Conservation (phyloP, 2,113 vertebrate species). For the Shinisaurus crocodilurus region DNA sequence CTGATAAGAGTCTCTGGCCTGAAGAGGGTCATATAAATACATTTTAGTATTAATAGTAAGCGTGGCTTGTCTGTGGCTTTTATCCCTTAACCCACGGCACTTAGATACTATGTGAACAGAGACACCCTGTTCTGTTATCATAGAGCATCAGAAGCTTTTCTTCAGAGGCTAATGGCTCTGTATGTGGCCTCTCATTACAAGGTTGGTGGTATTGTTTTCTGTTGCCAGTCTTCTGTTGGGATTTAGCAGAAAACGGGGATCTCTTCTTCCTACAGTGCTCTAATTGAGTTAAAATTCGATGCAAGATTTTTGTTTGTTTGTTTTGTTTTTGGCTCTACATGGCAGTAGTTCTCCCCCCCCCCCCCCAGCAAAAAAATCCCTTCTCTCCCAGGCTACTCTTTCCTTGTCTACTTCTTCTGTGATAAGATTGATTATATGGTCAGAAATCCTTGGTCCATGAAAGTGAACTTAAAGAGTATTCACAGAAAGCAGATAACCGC, state of each 20-base stretch:
- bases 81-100: slow-evolving; percentile 74
- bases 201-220: slow-evolving; percentile 71
- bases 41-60: background rate
- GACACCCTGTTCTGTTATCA: slow-evolving; percentile 98
- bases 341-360: background rate
- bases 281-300: background rate
- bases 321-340: background rate
- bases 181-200: slow-evolving; percentile 99
- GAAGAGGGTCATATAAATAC: background rate
- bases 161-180: slow-evolving; percentile 96
- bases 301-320: background rate
- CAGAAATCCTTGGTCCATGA: background rate
- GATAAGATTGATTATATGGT: background rate
- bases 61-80: background rate
- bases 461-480: background rate
- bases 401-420: background rate
- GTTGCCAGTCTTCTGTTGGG: background rate
- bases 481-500: background rate
- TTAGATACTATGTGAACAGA: slow-evolving; percentile 95
- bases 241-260: background rate
- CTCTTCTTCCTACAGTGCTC: background rate
- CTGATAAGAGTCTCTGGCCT: background rate
- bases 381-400: background rate
- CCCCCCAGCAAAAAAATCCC: background rate
- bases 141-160: slow-evolving; percentile 94